Evolutionary conservation across 2,888 invertebrate species (phyloP).

Genomic region (Zeuzera pyrina): DNA sequence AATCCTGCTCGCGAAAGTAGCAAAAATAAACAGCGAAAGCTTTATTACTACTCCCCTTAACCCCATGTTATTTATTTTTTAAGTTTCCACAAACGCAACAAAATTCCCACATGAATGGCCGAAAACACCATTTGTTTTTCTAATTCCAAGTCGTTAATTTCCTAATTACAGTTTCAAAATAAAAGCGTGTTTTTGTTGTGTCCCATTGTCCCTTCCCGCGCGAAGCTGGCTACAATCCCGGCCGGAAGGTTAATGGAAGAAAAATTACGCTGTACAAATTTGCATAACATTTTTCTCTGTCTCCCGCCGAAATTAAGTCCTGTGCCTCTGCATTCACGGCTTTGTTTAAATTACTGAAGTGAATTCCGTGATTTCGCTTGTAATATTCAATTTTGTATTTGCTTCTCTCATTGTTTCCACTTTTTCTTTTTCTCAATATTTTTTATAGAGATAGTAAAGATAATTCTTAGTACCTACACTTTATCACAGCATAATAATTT

Average conservation of each 20-base stretch:
- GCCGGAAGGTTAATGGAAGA: constrained; percentile 64
- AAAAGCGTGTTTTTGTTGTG: constrained; percentile 57
- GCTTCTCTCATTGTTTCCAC: constrained; percentile 9
- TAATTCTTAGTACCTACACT: no score
- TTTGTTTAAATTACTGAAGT: constrained; percentile 63
- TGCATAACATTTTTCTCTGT: constrained; percentile 67
- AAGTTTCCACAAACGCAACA: constrained; percentile 34
- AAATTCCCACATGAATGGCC: constrained; percentile 43
- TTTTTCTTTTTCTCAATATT: constrained; percentile 7
- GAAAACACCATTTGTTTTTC: constrained; percentile 52
- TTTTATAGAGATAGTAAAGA: no score
- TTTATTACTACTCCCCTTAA: constrained; percentile 9
- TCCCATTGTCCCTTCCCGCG: constrained; percentile 41
- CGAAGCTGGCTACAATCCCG: constrained; percentile 30
- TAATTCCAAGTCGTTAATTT: constrained; percentile 64
- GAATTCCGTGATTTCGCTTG: constrained; percentile 51
- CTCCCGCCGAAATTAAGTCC: constrained; percentile 59
- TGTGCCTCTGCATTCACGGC: constrained; percentile 48
- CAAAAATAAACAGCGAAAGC: no score
- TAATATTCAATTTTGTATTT: constrained; percentile 30
- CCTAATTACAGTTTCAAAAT: constrained; percentile 66
- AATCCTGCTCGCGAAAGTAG: no score
- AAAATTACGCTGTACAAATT: constrained; percentile 71
- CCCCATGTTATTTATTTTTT: constrained; percentile 29
- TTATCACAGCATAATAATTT: no score